Percentiles rank a stretch among this genome's conserved stretches.
phyloP scores from a whole-genome alignment of 2,113 vertebrate species.

The zebrafish (Danio rerio) region GRCz12tu NC_133183.1:7654501-7655000 shows the following conservation, averaged over 20 bases:
- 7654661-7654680: too few species aligned
- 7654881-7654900: conserved; percentile 7
- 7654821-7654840: not conserved
- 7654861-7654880: not conserved
- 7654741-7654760: not conserved
- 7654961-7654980: conserved; percentile 9
- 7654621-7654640: too few species aligned
- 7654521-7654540: too few species aligned
- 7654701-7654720: not conserved
- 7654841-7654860: not conserved
- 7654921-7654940: not conserved
- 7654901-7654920: conserved; percentile 28
- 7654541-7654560: too few species aligned
- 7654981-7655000: not conserved
- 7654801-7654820: not conserved
- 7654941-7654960: conserved; percentile 10
- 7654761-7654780: not conserved
- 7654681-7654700: not conserved
- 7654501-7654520: too few species aligned
- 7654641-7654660: too few species aligned
- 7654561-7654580: too few species aligned
- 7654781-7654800: not conserved
- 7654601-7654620: too few species aligned
- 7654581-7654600: too few species aligned
- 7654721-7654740: not conserved